phyloP scores from a whole-genome alignment of 2,113 vertebrate species.

The Agapornis roseicollis region DNA sequence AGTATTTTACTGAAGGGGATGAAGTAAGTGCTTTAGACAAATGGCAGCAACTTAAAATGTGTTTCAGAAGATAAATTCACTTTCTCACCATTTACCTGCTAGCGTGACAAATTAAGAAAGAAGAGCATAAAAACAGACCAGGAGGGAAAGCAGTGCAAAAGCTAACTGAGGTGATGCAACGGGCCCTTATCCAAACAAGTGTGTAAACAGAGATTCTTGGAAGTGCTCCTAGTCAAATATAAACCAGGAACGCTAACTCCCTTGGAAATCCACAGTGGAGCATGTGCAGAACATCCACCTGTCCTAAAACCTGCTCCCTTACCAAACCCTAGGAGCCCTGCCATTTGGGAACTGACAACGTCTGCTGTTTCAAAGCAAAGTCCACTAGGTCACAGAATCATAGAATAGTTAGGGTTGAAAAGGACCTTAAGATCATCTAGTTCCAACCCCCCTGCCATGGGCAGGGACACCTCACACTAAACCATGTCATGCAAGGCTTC shows the following conservation, averaged over 20 bases:
- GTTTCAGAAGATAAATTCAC: slow-evolving; percentile 66
- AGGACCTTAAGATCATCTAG: too few species aligned
- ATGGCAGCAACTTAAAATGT: slow-evolving; percentile 56
- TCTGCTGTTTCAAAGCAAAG: neutral
- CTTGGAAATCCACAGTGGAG: slow-evolving; percentile 3
- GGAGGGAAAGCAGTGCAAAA: slow-evolving; percentile 32
- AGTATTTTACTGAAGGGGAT: slow-evolving; percentile 62
- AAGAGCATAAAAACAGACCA: slow-evolving; percentile 36
- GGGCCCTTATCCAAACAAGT: slow-evolving; percentile 43
- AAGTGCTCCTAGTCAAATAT: slow-evolving; percentile 42
- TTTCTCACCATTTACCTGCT: slow-evolving; percentile 62
- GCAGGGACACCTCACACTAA: too few species aligned
- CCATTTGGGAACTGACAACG: neutral
- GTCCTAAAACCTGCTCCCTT: neutral
- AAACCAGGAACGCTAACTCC: neutral
- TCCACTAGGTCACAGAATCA: too few species aligned
- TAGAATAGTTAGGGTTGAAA: too few species aligned
- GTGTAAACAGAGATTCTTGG: neutral
- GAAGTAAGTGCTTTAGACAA: slow-evolving; percentile 63
- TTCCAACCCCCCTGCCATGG: too few species aligned
- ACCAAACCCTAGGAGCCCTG: neutral
- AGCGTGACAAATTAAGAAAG: slow-evolving; percentile 63
- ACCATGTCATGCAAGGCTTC: too few species aligned
- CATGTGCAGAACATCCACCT: neutral
- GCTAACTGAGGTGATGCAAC: slow-evolving; percentile 53